Evolutionary conservation across 2,797 vertebrate genomes (phyloP), one percentile per base, ranked within the genome.

Genomic region (Sebastolobus alascanus): DNA sequence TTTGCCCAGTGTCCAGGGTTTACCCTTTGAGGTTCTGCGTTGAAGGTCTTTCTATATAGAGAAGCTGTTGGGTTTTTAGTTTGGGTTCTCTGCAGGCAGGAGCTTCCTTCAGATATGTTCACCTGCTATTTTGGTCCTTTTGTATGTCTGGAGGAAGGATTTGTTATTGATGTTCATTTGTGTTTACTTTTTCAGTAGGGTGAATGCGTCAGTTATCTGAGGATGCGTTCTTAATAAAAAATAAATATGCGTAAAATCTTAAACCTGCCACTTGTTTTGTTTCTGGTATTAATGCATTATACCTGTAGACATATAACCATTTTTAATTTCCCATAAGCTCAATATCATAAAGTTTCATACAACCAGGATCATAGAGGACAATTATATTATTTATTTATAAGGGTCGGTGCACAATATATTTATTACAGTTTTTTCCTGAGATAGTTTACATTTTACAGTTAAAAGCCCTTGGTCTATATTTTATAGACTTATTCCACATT

Each of bases 51-150:
- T 88, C 33, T 61, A 46, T 46, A 54, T 79, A 73, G 67, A 87
- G 73, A 81, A 89, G 66, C 75, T 83, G 73, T 87, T 12, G 16
- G 84, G 79, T 86, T 92, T 93, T 91, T 90, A 92, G 83, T 82
- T 92, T 88, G 85, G 86, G 87, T 82, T 94, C 86, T 94, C 93
- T 95, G 94, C 93, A 83, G 95, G 92, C 88, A 94, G 90, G 92
- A 94, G 93, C 92, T 91, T 94, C 93, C 83, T 91, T 92, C 84
- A 87, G 84, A 91, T 81, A 92, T 88, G 37, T 86, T 88, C 87
- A 81, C 89, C 89, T 92, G 84, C 89, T 69, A 13, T 90, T 84
- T 84, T 81, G 2, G 7, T 68, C 11, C 38, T 68, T 82, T 77
- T 84, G 18, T 82, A 82, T 71, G 85, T 87, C 73, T 83, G 74